Conservation (phyloP, 2,113 vertebrate genomes). For the Rallus limicola region DNA sequence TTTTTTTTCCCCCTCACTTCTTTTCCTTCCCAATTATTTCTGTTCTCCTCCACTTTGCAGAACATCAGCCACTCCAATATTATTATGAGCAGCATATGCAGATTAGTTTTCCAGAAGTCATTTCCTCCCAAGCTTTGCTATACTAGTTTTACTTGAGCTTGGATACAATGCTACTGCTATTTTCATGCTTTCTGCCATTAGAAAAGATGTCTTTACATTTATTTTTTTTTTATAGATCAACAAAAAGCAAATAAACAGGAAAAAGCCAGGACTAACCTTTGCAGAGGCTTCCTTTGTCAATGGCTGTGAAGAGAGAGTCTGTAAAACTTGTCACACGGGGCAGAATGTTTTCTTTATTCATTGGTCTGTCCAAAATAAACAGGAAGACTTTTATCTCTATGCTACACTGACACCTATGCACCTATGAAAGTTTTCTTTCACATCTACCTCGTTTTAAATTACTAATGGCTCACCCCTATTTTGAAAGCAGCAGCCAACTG, state of each 20-base stretch:
- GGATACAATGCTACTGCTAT: neutral
- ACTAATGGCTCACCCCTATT: neutral
- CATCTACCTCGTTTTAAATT: neutral
- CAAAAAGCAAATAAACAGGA: neutral
- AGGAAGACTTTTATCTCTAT: neutral
- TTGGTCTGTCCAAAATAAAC: constrained; percentile 77
- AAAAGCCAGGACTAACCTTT: constrained; percentile 80
- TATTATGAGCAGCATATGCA: neutral
- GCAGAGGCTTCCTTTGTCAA: constrained; percentile 75
- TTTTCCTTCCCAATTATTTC: neutral
- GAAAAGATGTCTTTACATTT: neutral
- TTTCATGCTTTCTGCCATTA: neutral
- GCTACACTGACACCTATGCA: neutral
- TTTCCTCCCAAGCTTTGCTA: neutral
- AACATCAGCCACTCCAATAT: neutral
- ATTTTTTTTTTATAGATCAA: neutral
- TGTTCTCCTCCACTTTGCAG: neutral
- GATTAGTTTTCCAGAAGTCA: neutral
- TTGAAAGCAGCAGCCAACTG: neutral
- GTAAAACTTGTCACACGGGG: constrained; percentile 72
- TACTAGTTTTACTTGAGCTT: neutral
- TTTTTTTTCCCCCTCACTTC: neutral
- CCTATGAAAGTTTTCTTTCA: neutral
- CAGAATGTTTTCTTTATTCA: constrained; percentile 76
- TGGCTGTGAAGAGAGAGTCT: constrained; percentile 79